These are phyloP conservation scores for Hyposoter dolosus DNA, from an alignment of 2,888 invertebrate genomes.

Conservation along the genomic window DNA sequence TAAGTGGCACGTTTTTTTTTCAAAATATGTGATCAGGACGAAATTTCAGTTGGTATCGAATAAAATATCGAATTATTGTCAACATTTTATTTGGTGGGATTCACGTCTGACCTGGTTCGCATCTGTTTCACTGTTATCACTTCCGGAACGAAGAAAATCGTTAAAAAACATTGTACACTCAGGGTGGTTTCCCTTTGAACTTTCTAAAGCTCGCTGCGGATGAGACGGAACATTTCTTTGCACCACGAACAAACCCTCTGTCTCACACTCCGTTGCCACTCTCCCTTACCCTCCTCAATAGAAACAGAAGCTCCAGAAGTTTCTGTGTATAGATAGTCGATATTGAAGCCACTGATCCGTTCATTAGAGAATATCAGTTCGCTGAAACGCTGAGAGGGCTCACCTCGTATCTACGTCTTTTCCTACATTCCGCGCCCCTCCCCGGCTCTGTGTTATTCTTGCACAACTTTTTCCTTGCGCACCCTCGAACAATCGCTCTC, in stretches of 20 bases:
- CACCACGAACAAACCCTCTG: slow-evolving; percentile 25
- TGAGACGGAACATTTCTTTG: slow-evolving; percentile 37
- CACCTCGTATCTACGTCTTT: slow-evolving; percentile 22
- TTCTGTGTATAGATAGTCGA: slow-evolving; percentile 24
- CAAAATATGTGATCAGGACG: not conserved
- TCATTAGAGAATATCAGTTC: slow-evolving; percentile 71
- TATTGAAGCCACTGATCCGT: slow-evolving; percentile 62
- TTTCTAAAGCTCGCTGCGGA: slow-evolving; percentile 47
- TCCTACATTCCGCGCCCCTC: not conserved
- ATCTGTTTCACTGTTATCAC: slow-evolving; percentile 40
- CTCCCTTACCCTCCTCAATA: not conserved
- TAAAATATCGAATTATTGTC: not conserved
- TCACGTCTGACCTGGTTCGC: slow-evolving; percentile 39
- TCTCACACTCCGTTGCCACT: not conserved
- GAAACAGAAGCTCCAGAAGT: slow-evolving; percentile 22
- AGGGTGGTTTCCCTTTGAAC: slow-evolving; percentile 66
- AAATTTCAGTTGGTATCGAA: not conserved
- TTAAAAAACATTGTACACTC: slow-evolving; percentile 65
- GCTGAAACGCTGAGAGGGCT: slow-evolving; percentile 36
- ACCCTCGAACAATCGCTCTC: slow-evolving; percentile 42
- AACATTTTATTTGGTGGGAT: slow-evolving; percentile 58
- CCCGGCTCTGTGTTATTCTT: slow-evolving; percentile 13
- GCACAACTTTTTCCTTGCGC: slow-evolving; percentile 36
- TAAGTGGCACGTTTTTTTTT: not conserved
- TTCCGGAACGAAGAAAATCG: slow-evolving; percentile 54